Base-by-base conservation (phyloP, 2,888 invertebrate genomes). In the Hyposoter dolosus region DNA sequence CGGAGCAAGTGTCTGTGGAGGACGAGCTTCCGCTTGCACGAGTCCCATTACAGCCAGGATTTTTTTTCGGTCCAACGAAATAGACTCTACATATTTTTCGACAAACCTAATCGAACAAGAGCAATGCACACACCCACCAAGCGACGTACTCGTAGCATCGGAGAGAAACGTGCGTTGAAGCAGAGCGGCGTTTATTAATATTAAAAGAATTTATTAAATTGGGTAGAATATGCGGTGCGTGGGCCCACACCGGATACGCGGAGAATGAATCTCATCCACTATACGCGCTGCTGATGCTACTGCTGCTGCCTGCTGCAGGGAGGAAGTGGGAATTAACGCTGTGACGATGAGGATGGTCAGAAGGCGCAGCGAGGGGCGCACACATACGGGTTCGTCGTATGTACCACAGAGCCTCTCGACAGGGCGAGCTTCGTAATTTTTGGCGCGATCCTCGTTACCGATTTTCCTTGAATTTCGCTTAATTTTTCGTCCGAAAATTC, bases 201-300 rank as follows among this genome's bases (percentile, higher is more conserved):
- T 92, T 91, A 92, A 90, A 88, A 90, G 92, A 93, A 91, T 92
- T 92, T 91, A 92, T 93, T 93, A 93, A 93, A 93, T 93, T 93
- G 93, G 92, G 91, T 92, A 93, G 92, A 93, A 93, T 71, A 60
- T 92, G 93, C 91, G 91, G 89, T 92, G 93, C 93, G 93, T 93
- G 92, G 93, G 92, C 90, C 89, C 90, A 89, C 89, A 91, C 93
- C 93, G 93, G 93, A 93, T 93, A 93, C 93, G 92, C 92, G 92
- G 91, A 90, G 93, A 93, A 93, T 93, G 93, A 93, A 93, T 93
- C 93, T 93, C 93, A 93, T 93, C 93, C 93, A 92, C 88, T 91
- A 50, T 79, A 65, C 75, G 45, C 74, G 56, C 60, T 60, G 60
- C 60, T 60, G 60, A 3, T 50, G 47, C 12, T 60, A 6, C 28